Conservation (phyloP, 2,797 vertebrate species). For the Onychomys torridus region DNA sequence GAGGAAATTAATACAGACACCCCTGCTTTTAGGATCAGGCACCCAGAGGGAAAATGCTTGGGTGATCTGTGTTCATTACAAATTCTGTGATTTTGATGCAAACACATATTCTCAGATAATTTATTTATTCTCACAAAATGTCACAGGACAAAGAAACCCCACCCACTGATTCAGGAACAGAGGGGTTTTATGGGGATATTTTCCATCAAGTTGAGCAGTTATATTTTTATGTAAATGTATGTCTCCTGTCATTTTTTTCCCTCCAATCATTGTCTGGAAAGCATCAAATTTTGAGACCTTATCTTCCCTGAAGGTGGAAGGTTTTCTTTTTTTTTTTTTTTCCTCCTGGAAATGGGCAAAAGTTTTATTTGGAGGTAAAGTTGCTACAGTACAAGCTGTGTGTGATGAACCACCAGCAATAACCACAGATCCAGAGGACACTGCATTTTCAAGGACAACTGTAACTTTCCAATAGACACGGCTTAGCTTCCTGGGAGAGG, state of each 20-base stretch:
- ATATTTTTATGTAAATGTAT: conserved; percentile 75
- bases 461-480: not conserved
- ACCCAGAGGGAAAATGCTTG: conserved; percentile 54
- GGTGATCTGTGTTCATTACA: conserved; percentile 77
- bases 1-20: conserved; percentile 5
- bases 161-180: conserved; percentile 39
- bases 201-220: conserved; percentile 73
- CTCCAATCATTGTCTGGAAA: conserved; percentile 67
- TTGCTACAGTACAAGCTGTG: not conserved
- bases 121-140: conserved; percentile 78
- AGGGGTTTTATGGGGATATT: conserved; percentile 61
- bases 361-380: conserved; percentile 53
- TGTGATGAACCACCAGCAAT: not conserved
- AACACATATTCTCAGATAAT: conserved; percentile 71
- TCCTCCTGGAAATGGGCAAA: conserved; percentile 32
- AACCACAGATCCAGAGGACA: not conserved
- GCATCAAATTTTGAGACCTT: conserved; percentile 63
- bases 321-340: not conserved
- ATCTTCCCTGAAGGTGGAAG: conserved; percentile 38
- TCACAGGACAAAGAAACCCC: conserved; percentile 57
- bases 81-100: conserved; percentile 72
- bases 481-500: conserved; percentile 10
- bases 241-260: conserved; percentile 63
- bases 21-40: conserved; percentile 15
- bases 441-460: not conserved